Evolutionary conservation across 2,888 invertebrate species (phyloP).

Genomic region (Eurytoma adleriae): DNA sequence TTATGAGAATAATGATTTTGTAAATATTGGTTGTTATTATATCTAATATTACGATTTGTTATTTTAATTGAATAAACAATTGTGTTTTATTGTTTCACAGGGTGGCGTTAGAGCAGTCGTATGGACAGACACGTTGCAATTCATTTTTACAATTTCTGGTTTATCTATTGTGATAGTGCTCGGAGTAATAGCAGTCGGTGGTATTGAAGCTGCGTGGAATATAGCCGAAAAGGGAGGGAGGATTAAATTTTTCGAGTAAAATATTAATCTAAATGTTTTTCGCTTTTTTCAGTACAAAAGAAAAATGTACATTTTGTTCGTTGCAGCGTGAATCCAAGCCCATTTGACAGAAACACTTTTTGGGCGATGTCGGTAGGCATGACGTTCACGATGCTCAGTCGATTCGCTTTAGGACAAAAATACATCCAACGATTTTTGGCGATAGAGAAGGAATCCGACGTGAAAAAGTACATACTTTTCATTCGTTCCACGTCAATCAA

Average conservation of each 20-base stretch:
- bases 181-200: slow-evolving; percentile 69
- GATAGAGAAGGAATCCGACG: slow-evolving; percentile 79
- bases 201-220: slow-evolving; percentile 77
- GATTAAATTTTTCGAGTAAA: slow-evolving; percentile 80
- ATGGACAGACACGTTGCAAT: slow-evolving; percentile 81
- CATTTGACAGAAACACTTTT: slow-evolving; percentile 80
- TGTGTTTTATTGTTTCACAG: slow-evolving; percentile 57
- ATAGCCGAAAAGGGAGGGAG: slow-evolving; percentile 79
- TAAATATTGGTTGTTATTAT: too few relatives aligned
- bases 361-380: slow-evolving; percentile 80
- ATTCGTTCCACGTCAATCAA: neutral
- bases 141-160: slow-evolving; percentile 79
- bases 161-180: slow-evolving; percentile 79
- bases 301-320: neutral
- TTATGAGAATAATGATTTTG: neutral
- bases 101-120: slow-evolving; percentile 83
- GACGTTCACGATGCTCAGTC: slow-evolving; percentile 79
- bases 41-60: neutral
- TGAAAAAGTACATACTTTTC: slow-evolving; percentile 74
- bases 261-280: neutral
- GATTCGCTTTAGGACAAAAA: slow-evolving; percentile 79
- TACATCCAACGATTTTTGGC: slow-evolving; percentile 81
- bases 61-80: too few relatives aligned
- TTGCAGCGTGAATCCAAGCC: slow-evolving; percentile 80
- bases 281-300: neutral